Evolutionary conservation across 2,888 invertebrate species (phyloP), one percentile per base, ranked within the genome.

Genomic region (Nephrotoma appendiculata): DNA sequence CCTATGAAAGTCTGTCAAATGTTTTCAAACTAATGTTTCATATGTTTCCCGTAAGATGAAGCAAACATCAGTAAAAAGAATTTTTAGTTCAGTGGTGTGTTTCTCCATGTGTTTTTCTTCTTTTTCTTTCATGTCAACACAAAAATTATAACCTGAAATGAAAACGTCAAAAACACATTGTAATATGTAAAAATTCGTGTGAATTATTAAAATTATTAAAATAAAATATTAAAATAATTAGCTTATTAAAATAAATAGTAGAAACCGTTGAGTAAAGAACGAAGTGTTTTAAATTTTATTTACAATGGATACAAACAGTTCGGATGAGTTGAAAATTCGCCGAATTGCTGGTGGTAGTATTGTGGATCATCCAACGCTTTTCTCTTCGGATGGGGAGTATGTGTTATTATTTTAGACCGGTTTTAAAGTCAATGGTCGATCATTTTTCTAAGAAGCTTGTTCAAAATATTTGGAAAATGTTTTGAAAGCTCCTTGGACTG

Each of bases 281-380:
- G 31, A 31, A 71, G 31, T 71, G 71, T 1, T 19, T 71, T 19
- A 9, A 71, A 71, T 19, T 7, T 31, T 9, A 71, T 71, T 71
- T 11, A 31, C 31, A 31, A 71, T 71, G 71, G 71, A 71, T 71
- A 71, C 9, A 31, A 71, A 71, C 19, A 86, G 6, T 57, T 12
- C 45, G 5, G 92, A 92, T 88, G 90, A 91, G 85, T 90, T 94
- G 87, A 89, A 92, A 88, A 90, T 94, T 19, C 92, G 93, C 89
- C 92, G 93, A 89, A 93, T 94, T 90, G 94, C 94, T 43, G 95
- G 95, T 87, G 94, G 94, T 85, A 94, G 93, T 89, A 93, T 95
- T 88, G 92, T 94, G 19, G 91, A 92, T 88, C 92, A 93, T 89
- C 91, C 93, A n/a, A 94, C 95, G 2, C 89, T 94, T 86, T 95